phyloP scores from a whole-genome alignment of 2,888 invertebrate species.

The Drosophila glabriapex region DNA sequence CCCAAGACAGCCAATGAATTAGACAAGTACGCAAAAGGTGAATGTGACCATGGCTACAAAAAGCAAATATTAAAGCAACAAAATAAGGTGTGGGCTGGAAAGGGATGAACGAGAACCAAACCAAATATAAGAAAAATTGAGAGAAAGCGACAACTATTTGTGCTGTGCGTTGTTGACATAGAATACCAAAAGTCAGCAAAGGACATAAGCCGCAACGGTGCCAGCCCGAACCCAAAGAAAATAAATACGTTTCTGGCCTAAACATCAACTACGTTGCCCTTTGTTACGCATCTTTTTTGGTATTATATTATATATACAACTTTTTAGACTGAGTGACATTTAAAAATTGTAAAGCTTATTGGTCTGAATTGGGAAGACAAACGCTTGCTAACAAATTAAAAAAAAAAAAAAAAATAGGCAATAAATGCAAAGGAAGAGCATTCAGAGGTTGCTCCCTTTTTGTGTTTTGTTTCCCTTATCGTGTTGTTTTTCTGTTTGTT shows the following conservation, averaged over 20 bases:
- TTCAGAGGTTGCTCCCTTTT: not conserved
- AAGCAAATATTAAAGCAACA: not conserved
- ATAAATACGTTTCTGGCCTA: constrained; percentile 44
- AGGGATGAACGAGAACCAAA: not conserved
- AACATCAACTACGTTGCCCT: constrained; percentile 30
- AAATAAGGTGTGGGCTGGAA: not conserved
- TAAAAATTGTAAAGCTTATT: not conserved
- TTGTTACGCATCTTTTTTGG: constrained; percentile 25
- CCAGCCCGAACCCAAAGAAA: constrained; percentile 33
- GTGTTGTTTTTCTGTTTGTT: constrained; percentile 22
- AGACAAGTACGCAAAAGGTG: constrained; percentile 4
- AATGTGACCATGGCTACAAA: constrained; percentile 7
- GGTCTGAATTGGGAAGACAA: not conserved
- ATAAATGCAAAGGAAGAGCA: constrained; percentile 12
- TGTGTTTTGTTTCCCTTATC: constrained; percentile 2
- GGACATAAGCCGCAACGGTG: constrained; percentile 31
- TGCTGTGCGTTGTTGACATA: constrained; percentile 44
- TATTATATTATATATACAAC: not conserved
- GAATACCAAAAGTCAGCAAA: constrained; percentile 38
- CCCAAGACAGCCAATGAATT: constrained; percentile 39
- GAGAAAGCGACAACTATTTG: constrained; percentile 38
- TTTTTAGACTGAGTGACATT: not conserved
- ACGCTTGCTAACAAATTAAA: not conserved
- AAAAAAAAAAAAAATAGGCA: not conserved
- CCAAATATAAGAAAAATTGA: constrained; percentile 22